Evolutionary conservation across 2,797 vertebrate species (phyloP).

Genomic region (Anisognathus igniventris): DNA sequence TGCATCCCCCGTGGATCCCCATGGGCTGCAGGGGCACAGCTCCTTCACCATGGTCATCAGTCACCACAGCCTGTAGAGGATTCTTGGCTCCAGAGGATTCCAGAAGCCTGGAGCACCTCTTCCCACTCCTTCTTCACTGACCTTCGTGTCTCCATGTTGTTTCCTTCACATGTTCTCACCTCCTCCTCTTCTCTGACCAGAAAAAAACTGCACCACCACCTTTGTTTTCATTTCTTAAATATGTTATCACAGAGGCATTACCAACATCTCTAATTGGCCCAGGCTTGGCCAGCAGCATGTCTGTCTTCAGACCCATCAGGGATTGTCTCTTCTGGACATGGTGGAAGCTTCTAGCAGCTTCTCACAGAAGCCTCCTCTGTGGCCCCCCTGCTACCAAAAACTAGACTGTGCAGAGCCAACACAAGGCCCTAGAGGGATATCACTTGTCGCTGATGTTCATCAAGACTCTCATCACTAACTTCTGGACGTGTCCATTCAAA

Average conservation of each 20-base stretch:
- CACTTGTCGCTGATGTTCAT: not conserved
- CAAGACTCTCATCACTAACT: not conserved
- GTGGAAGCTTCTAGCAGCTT: not conserved
- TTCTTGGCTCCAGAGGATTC: not conserved
- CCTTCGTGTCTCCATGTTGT: not conserved
- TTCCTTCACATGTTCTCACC: not conserved
- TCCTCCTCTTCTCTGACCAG: not conserved
- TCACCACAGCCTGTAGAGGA: not conserved
- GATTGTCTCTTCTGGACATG: not conserved
- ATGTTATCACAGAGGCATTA: not conserved
- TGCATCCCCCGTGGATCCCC: fast-evolving
- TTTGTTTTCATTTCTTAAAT: not conserved
- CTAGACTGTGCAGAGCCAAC: not conserved
- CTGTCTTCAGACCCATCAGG: not conserved
- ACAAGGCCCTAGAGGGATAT: not conserved
- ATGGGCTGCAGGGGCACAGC: not conserved
- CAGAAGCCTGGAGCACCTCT: fast-evolving
- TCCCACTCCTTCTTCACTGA: not conserved
- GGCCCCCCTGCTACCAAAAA: not conserved
- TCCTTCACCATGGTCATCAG: not conserved
- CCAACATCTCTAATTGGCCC: fast-evolving
- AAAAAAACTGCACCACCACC: not conserved
- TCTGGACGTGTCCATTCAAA: not conserved
- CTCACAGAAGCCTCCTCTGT: not conserved
- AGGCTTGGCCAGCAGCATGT: fast-evolving